A percentile compares a stretch with the other conserved stretches of the same genome.
These are phyloP conservation scores for Peromyscus nudipes DNA, from an alignment of 2,797 vertebrate genomes.

Conservation along the genomic window DNA sequence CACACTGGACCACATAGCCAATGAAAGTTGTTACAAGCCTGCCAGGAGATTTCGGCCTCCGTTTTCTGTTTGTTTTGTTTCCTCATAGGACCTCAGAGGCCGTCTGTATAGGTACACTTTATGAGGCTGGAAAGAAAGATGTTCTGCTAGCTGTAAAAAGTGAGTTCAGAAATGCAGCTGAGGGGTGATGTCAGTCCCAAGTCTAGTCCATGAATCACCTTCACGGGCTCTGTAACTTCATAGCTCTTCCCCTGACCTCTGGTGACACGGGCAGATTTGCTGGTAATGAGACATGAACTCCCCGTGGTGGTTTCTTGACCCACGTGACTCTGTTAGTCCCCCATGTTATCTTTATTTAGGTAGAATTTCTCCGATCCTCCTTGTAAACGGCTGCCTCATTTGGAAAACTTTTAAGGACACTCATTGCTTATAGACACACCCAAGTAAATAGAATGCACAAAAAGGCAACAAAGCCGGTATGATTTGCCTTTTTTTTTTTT, in stretches of 20 bases:
- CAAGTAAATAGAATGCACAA: not conserved
- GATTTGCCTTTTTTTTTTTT: conserved; percentile 2
- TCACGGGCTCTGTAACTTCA: not conserved
- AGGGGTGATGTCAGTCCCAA: not conserved
- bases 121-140: not conserved
- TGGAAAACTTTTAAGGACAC: not conserved
- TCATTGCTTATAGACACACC: not conserved
- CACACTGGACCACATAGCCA: not conserved
- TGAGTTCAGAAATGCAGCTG: not conserved
- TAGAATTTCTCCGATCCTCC: not conserved
- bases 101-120: not conserved
- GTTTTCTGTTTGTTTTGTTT: not conserved
- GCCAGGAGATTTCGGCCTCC: not conserved
- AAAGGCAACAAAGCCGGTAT: conserved; percentile 11
- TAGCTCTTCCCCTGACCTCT: not conserved
- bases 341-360: not conserved
- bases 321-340: conserved; percentile 5
- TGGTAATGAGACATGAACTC: not conserved
- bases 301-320: not conserved
- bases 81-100: conserved; percentile 1
- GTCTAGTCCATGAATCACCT: not conserved
- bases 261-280: not conserved
- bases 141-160: conserved; percentile 12
- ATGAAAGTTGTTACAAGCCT: conserved; percentile 9
- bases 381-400: conserved; percentile 11